Percentiles rank a stretch among this genome's conserved stretches.
phyloP scores from a whole-genome alignment of 2,888 invertebrate genomes.

The Operophtera brumata region DNA sequence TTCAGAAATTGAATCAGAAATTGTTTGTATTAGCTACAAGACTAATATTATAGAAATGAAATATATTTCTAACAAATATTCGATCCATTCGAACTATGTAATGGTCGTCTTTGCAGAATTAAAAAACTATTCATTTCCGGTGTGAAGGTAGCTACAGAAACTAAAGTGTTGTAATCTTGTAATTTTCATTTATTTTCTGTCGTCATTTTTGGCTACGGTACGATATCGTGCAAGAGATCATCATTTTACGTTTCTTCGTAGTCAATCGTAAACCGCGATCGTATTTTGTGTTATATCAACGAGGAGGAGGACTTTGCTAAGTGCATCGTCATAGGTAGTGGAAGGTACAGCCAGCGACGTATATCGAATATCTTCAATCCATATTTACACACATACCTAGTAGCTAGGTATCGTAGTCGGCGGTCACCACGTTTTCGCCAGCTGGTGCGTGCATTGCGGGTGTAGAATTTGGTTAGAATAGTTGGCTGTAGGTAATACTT shows the following conservation, averaged over 20 bases:
- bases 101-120: constrained; percentile 56
- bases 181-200: constrained; percentile 77
- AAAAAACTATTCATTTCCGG: constrained; percentile 73
- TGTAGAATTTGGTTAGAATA: constrained; percentile 62
- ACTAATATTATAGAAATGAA: constrained; percentile 60
- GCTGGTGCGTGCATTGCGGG: constrained; percentile 73
- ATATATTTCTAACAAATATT: constrained; percentile 53
- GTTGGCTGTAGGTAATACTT: constrained; percentile 39
- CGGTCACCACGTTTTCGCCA: constrained; percentile 78
- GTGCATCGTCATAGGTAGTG: constrained; percentile 71
- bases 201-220: constrained; percentile 70
- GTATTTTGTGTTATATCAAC: constrained; percentile 51
- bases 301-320: constrained; percentile 53
- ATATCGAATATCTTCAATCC: constrained; percentile 69
- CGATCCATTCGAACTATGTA: constrained; percentile 46
- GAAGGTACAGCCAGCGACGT: constrained; percentile 66
- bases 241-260: constrained; percentile 66
- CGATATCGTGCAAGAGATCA: constrained; percentile 67
- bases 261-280: constrained; percentile 50
- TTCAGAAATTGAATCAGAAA: constrained; percentile 39
- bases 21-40: constrained; percentile 43
- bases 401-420: constrained; percentile 49
- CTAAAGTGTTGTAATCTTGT: constrained; percentile 64
- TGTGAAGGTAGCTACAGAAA: constrained; percentile 76
- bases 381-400: constrained; percentile 65